Evolutionary conservation across 2,888 invertebrate species (phyloP), one percentile per base, ranked within the genome.

Genomic region (Trypoxylon attenuatum): DNA sequence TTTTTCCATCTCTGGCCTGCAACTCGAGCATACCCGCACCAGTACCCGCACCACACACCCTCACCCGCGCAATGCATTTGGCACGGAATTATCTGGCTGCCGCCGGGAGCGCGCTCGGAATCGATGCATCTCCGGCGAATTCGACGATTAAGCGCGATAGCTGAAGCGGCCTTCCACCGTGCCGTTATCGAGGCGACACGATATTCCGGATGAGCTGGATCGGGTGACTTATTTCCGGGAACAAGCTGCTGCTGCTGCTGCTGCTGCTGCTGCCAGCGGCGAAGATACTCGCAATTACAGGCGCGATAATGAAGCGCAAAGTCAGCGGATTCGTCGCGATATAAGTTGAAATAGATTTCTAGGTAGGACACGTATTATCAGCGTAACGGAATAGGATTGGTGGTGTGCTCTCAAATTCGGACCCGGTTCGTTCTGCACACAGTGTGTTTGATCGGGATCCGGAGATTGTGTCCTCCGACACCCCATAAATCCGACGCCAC

Each of bases 151-250:
- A 55, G 8, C 5, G n/a, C 27, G 49, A 50, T 43, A 18, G 21
- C 8, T 19, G 29, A 21, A 13, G 6, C 41, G 43, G 47, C 52
- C 52, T 58, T 46, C 47, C 41, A 29, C 38, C 25, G 16, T 13
- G 8, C 6, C 18, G 23, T 16, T 58, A 45, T 57, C 66, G 43
- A 6, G 38, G n/a, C 19, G 33, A 42, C 47, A 22, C 50, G 55
- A 66, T 54, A 69, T 10, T 5, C 2, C 33, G 56, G 15, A 42
- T 16, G 23, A 21, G 52, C 21, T 16, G 41, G 58, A 43, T 56
- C 60, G 50, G 21, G 52, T 72, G 57, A 66, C 73, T 62, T 57
- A 57, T 61, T 72, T 66, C 73, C 70, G 54, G 57, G 49, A 64
- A 53, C 38, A 13, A 25, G 13, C 23, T n/a, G n/a, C n/a, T n/a